These are phyloP conservation scores for Rhamphomyia laevipes DNA, from an alignment of 2,888 invertebrate species.

Conservation along the genomic window DNA sequence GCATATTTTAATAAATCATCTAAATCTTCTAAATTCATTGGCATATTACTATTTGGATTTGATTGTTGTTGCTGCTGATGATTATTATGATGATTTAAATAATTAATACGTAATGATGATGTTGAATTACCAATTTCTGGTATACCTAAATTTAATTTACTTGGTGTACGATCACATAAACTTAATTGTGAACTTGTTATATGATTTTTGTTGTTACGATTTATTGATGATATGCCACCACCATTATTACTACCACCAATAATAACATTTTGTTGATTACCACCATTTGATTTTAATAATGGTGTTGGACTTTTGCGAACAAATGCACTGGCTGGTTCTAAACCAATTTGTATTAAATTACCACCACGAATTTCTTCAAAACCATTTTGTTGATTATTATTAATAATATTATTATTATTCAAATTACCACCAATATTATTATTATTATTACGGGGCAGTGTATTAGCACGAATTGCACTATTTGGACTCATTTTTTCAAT, in stretches of 20 bases:
- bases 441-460: slow-evolving; percentile 60
- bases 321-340: slow-evolving; percentile 47
- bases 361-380: slow-evolving; percentile 41
- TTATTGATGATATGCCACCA: slow-evolving; percentile 7
- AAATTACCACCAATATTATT: slow-evolving; percentile 20
- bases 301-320: slow-evolving; percentile 39
- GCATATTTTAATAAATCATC: slow-evolving; percentile 61
- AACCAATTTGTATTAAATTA: slow-evolving; percentile 50
- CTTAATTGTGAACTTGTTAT: slow-evolving; percentile 39
- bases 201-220: slow-evolving; percentile 2
- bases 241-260: slow-evolving; percentile 11
- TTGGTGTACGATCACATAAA: slow-evolving; percentile 31
- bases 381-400: slow-evolving; percentile 37
- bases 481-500: slow-evolving; percentile 23
- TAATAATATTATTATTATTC: slow-evolving; percentile 31
- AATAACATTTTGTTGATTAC: slow-evolving; percentile 9
- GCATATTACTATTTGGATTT: slow-evolving; percentile 40
- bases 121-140: slow-evolving; percentile 12
- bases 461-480: slow-evolving; percentile 45
- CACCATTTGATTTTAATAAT: slow-evolving; percentile 32
- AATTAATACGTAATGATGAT: background rate
- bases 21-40: slow-evolving; percentile 56
- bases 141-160: slow-evolving; percentile 29
- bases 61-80: slow-evolving; percentile 18
- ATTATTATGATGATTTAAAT: background rate